Percentiles rank a stretch among this genome's conserved stretches.
These are phyloP conservation scores for Dendrocincla tyrannina DNA, from an alignment of 2,797 vertebrate genomes.

Conservation along the genomic window DNA sequence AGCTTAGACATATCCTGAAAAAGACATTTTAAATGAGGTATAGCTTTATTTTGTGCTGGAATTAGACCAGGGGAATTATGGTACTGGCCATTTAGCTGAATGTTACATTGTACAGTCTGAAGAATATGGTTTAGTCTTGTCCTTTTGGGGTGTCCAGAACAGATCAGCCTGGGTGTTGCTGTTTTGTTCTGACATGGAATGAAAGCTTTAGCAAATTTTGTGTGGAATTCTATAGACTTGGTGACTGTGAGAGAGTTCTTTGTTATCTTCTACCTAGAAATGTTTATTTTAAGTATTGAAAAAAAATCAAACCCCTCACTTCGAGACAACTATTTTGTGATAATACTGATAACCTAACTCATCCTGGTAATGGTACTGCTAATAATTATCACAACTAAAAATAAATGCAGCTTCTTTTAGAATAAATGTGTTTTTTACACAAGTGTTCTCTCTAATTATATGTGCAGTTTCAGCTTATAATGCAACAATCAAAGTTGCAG, in stretches of 20 bases:
- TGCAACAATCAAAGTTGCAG: background rate
- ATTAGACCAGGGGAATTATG: background rate
- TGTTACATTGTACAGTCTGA: background rate
- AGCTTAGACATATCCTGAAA: background rate
- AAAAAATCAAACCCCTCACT: accelerated
- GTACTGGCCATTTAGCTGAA: background rate
- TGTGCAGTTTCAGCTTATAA: background rate
- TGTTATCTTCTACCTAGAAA: background rate
- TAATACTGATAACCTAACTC: background rate
- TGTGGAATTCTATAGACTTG: background rate
- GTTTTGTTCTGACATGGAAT: background rate
- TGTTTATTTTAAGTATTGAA: background rate
- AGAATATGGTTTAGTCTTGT: background rate
- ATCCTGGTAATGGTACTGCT: background rate
- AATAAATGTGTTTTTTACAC: background rate
- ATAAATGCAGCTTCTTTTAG: slow-evolving; percentile 1
- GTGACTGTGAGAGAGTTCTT: background rate
- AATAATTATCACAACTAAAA: background rate
- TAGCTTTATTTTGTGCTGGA: background rate
- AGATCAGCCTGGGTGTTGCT: background rate
- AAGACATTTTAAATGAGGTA: background rate
- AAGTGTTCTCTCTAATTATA: background rate
- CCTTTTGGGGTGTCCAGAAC: background rate
- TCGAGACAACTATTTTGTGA: background rate
- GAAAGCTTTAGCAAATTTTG: background rate